Evolutionary conservation across 2,113 vertebrate species (phyloP), one percentile per base, ranked within the genome.

Genomic region (Gobius niger): DNA sequence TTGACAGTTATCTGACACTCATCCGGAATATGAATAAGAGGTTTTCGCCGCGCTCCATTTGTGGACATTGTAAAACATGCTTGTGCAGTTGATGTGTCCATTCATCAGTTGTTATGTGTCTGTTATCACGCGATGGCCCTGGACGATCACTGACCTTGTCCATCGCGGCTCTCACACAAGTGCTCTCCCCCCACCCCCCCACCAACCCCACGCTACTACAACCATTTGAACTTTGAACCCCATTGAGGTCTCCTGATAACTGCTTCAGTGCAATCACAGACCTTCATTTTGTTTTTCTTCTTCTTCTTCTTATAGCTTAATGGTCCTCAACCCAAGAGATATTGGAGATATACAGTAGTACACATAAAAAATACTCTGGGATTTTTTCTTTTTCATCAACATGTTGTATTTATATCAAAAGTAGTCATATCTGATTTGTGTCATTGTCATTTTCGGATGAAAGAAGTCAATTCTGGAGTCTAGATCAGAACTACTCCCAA

Each of bases 61-160:
- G 40, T 41, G 68, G 57, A 69, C 75, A 44, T 66, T 18, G 7
- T 41, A 40, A 44, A 4, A 34, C 18, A 59, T 49, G 40, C 56
- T 61, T n/a, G 49, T 76, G 62, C 16, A 60, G 75, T 69, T 63
- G 52, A 74, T 60, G 56, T 5, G 7, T 70, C 67, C 16, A 65
- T 72, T 76, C 42, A 66, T 73, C 40, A 67, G 47, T 56, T 47
- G 67, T 24, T 75, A 18, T 13, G 41, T 56, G 47, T 63, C 51
- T 51, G 49, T 67, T 67, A 68, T 68, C 47, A 65, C 69, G 50
- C 76, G 57, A 73, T 59, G 71, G 70, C 54, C 73, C 14, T 64
- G 42, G 19, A 10, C 41, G 24, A 40, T 75, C 52, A n/a, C 41
- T 75, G 76, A 76, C 72, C 69, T 81, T 82, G 73, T 80, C 65